These are phyloP conservation scores for Pachyrhynchus sulphureomaculatus DNA, from an alignment of 1,140 invertebrate genomes.

Conservation along the genomic window DNA sequence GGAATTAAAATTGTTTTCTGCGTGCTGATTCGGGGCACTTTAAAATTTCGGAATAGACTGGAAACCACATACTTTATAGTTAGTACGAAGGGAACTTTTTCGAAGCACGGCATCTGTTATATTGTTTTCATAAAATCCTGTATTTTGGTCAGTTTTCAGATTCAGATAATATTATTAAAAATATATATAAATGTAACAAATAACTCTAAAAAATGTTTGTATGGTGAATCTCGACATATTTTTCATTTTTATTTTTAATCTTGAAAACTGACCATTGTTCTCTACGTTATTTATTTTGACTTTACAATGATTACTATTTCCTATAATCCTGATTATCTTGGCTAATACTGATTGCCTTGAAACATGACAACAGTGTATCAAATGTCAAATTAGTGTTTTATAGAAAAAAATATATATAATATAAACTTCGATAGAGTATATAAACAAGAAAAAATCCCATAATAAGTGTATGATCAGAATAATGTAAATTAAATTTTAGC, in stretches of 20 bases:
- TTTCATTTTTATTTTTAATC: background rate
- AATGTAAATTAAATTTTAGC: constrained; percentile 20
- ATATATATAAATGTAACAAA: too few species aligned
- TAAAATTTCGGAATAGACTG: too few species aligned
- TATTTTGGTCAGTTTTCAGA: too few species aligned
- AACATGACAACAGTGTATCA: constrained; percentile 22
- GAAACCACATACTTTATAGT: too few species aligned
- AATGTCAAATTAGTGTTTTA: constrained; percentile 30
- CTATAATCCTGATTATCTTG: background rate
- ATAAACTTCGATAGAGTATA: constrained; percentile 2
- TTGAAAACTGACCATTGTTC: background rate
- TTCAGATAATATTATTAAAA: too few species aligned
- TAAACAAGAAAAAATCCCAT: constrained; percentile 8
- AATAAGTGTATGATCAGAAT: constrained; percentile 24
- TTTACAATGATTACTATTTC: background rate
- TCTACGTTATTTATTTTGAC: background rate
- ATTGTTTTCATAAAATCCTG: too few species aligned
- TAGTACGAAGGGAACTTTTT: too few species aligned
- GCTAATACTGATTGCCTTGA: constrained; percentile 23
- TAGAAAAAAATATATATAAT: constrained; percentile 10
- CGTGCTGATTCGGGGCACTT: too few species aligned
- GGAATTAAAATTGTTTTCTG: too few species aligned
- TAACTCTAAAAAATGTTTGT: too few species aligned
- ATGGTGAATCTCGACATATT: too few species aligned
- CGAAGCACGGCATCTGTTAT: too few species aligned